Percentiles rank a stretch among this genome's conserved stretches.
Conservation (phyloP, 2,888 invertebrate species). For the Xestia c-nigrum region DNA sequence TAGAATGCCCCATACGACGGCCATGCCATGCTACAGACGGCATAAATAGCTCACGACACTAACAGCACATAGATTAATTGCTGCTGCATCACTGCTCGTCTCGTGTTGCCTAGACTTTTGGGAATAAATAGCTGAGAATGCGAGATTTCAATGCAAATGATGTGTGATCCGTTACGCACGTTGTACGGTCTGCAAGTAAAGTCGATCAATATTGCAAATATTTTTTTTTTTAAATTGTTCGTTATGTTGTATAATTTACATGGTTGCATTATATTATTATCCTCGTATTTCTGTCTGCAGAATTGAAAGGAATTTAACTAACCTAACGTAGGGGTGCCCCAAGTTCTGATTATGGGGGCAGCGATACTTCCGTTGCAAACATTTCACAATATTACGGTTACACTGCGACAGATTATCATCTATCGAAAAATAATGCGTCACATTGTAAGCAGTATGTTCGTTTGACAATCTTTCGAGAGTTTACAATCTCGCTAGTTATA, state of each 20-base stretch:
- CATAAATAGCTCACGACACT: conserved; percentile 87
- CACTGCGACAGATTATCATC: too few species aligned
- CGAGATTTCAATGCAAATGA: conserved; percentile 60
- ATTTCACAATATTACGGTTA: too few species aligned
- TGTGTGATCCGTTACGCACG: conserved; percentile 35
- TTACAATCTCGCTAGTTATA: too few species aligned
- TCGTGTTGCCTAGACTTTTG: conserved; percentile 61
- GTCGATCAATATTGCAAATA: neutral
- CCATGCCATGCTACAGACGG: conserved; percentile 82
- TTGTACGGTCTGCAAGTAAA: conserved; percentile 21
- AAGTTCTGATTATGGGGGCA: too few species aligned
- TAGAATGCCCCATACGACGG: conserved; percentile 89
- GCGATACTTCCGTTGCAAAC: too few species aligned
- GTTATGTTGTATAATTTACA: neutral
- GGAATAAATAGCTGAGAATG: conserved; percentile 59
- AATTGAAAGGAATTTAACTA: too few species aligned
- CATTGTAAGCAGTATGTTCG: too few species aligned
- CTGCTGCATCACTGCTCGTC: conserved; percentile 76
- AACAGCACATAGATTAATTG: conserved; percentile 83
- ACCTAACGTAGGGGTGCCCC: too few species aligned
- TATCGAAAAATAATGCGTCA: too few species aligned
- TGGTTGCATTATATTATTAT: neutral
- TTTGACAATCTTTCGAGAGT: too few species aligned
- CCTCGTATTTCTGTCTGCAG: neutral
- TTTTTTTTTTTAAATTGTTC: neutral